Base-by-base conservation (phyloP, 1,140 invertebrate species). In the Leucophenga varia region DNA sequence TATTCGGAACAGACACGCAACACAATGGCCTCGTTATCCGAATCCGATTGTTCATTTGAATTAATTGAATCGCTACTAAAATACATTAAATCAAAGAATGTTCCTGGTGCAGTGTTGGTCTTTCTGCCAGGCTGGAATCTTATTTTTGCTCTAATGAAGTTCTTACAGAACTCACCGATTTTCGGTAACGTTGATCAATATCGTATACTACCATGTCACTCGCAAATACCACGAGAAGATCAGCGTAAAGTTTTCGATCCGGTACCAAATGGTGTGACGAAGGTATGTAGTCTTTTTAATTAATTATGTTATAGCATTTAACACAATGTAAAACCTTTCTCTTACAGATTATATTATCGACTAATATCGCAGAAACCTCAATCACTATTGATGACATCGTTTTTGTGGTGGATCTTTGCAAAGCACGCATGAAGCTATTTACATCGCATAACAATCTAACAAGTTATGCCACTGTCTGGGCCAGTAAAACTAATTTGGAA, bases 371-470 rank as follows among this genome's bases (percentile, higher is more conserved):
- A 0, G 93, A 96, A 79, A 93, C 91, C 0, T 94, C 93, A 6
- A 94, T 97, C 39, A 97, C 95, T 4, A 98, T 98, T 54, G 90
- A 98, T 70, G 95, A 98, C 73, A 89, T 98, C 6, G 94, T 97
- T 2, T 97, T 89, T 75, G 95, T 98, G 1, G 90, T 98, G 58
- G 94, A 98, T 75, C 89, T 88, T 28, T 95, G 94, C 69, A 95
- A 95, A 77, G 90, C 93, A 0, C 97, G 97, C 70, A 91, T 95
- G 81, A 97, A 97, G 65, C 79, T 95, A 31, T 97, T 95, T 64
- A 93, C 93, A 1, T 92, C 93, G 0, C 92, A 96, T 64, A 95
- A 94, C 64, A 97, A 97, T 75, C 89, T 97, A 83, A 93, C 91
- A 0, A 94, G 92, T 59, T 94, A 97, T 70, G 91, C 93, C 0